Evolutionary conservation across 2,113 vertebrate genomes (phyloP).

Genomic region (Orthochromis malagaraziensis): DNA sequence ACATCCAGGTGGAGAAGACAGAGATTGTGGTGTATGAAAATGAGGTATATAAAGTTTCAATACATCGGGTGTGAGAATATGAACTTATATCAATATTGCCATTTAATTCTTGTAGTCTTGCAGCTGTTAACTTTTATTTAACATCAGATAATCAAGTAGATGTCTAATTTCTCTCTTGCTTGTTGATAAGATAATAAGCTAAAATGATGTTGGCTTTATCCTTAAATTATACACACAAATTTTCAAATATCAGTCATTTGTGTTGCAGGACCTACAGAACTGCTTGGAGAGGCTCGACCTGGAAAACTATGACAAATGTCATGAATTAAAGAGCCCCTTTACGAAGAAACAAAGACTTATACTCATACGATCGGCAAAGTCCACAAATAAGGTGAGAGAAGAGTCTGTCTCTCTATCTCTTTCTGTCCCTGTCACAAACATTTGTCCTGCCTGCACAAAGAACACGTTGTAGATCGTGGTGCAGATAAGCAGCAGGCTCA

Average conservation of each 20-base stretch:
- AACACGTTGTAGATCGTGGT: too few species aligned
- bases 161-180: neutral
- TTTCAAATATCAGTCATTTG: neutral
- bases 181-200: neutral
- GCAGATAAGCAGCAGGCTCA: neutral
- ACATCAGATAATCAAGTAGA: neutral
- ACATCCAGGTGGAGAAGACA: constrained; percentile 80
- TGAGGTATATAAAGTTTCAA: constrained; percentile 73
- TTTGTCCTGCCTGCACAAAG: neutral
- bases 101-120: neutral
- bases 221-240: neutral
- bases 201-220: neutral
- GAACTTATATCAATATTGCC: neutral
- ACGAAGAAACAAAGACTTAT: constrained; percentile 87
- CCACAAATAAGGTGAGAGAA: constrained; percentile 84
- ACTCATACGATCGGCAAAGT: constrained; percentile 74
- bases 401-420: neutral
- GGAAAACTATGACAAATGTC: constrained; percentile 88
- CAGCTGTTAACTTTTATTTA: neutral
- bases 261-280: constrained; percentile 81
- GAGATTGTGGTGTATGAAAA: constrained; percentile 83
- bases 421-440: neutral
- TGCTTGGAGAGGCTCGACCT: constrained; percentile 87
- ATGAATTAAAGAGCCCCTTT: constrained; percentile 82
- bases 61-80: neutral